Conservation (phyloP, 2,888 invertebrate genomes). For the Brenthis ino region DNA sequence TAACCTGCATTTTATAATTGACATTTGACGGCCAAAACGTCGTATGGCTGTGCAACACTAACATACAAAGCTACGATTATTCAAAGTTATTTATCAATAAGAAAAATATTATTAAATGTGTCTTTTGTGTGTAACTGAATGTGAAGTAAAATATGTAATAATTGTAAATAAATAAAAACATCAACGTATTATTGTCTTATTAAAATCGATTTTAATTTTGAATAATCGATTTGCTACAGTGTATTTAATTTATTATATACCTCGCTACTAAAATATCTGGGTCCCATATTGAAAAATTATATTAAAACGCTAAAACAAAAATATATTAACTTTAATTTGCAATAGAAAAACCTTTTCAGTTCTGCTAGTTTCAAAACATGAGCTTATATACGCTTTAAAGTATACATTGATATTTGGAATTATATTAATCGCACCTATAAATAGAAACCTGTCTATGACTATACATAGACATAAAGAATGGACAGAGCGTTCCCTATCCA, state of each 20-base stretch:
- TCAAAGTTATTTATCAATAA: constrained; percentile 12
- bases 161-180: constrained; percentile 10
- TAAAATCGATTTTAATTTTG: constrained; percentile 11
- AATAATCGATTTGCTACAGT: constrained; percentile 9
- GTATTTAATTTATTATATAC: constrained; percentile 13
- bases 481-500: no score
- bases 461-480: constrained; percentile 3
- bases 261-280: constrained; percentile 9
- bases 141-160: constrained; percentile 6
- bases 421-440: constrained; percentile 15
- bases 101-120: constrained; percentile 9
- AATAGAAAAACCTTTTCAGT: constrained; percentile 3
- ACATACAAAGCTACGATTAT: constrained; percentile 17
- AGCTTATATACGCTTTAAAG: constrained; percentile 72
- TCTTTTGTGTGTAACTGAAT: constrained; percentile 1
- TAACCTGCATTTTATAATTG: constrained; percentile 19
- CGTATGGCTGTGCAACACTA: constrained; percentile 26
- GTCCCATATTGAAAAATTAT: background rate
- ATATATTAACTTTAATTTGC: constrained; percentile 18
- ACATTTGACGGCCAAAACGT: constrained; percentile 23
- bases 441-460: background rate
- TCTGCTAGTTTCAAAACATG: constrained; percentile 58
- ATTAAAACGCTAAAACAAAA: constrained; percentile 8
- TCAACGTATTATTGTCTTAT: constrained; percentile 4
- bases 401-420: constrained; percentile 18